phyloP scores from a whole-genome alignment of 1,140 invertebrate genomes.

The Matsumurasca onukii region DNA sequence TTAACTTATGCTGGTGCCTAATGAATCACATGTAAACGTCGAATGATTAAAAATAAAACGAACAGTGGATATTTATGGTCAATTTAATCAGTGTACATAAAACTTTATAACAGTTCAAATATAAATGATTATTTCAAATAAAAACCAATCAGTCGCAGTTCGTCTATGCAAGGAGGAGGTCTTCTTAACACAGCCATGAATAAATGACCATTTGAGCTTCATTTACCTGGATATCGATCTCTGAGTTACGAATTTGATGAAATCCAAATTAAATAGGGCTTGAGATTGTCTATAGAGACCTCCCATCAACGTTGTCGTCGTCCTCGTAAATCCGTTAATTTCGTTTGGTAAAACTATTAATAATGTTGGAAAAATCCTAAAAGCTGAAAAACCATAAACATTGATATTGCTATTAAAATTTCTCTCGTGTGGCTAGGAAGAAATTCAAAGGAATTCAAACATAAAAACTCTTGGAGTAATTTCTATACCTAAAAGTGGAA shows the following conservation, averaged over 20 bases:
- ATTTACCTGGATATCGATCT: slow-evolving; percentile 51
- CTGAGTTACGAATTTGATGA: slow-evolving; percentile 47
- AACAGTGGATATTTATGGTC: no score
- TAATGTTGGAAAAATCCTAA: neutral
- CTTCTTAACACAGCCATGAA: slow-evolving; percentile 43
- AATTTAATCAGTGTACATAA: no score
- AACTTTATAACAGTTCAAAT: no score
- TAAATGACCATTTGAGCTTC: slow-evolving; percentile 49
- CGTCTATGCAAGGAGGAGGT: neutral
- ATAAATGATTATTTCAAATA: no score
- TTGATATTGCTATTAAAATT: neutral
- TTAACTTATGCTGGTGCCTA: no score
- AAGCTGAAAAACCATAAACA: neutral
- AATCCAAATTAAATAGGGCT: slow-evolving; percentile 45
- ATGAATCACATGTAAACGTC: no score
- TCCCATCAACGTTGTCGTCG: slow-evolving; percentile 22
- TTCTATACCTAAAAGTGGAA: neutral
- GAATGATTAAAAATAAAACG: no score
- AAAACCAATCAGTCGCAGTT: neutral
- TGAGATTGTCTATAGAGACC: slow-evolving; percentile 41
- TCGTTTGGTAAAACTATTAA: neutral
- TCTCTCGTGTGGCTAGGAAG: neutral
- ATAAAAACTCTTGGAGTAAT: neutral
- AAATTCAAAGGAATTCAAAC: neutral
- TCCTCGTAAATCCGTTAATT: neutral